Evolutionary conservation across 2,113 vertebrate species (phyloP).

Genomic region (Lepus americanus): DNA sequence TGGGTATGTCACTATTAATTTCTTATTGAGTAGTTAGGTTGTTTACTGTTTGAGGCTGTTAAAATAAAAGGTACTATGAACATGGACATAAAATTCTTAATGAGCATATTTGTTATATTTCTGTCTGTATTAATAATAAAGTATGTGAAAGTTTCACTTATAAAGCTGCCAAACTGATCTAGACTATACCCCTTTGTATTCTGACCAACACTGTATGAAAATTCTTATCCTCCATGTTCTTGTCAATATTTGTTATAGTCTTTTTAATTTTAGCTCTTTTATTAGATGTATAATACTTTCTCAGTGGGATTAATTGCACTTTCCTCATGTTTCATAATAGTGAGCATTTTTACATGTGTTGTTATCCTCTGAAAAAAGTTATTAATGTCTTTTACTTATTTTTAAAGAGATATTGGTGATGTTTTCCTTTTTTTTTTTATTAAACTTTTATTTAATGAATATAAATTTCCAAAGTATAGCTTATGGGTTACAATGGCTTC

Average conservation of each 20-base stretch:
- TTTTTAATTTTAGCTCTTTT: slow-evolving; percentile 9
- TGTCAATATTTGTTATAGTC: not conserved
- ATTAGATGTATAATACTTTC: not conserved
- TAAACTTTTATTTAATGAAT: too few relatives aligned
- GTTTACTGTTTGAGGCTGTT: slow-evolving; percentile 5
- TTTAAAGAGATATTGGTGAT: slow-evolving; percentile 26
- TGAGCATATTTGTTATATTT: not conserved
- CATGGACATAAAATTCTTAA: not conserved
- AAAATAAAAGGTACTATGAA: not conserved
- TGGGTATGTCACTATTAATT: not conserved
- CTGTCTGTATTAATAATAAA: not conserved
- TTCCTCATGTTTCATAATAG: not conserved
- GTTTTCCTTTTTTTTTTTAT: not conserved
- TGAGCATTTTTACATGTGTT: not conserved
- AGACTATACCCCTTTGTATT: not conserved
- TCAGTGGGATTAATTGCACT: not conserved
- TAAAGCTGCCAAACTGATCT: not conserved
- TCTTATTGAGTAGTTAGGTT: not conserved
- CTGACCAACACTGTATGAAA: not conserved
- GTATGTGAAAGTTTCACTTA: not conserved
- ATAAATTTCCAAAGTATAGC: too few relatives aligned
- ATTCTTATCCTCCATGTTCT: not conserved
- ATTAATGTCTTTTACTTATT: not conserved
- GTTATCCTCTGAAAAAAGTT: not conserved
- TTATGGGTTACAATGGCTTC: too few relatives aligned